A percentile compares a stretch with the other conserved stretches of the same genome.
phyloP scores from a whole-genome alignment of 2,797 vertebrate genomes.

The Hypotaenidia okinawae region DNA sequence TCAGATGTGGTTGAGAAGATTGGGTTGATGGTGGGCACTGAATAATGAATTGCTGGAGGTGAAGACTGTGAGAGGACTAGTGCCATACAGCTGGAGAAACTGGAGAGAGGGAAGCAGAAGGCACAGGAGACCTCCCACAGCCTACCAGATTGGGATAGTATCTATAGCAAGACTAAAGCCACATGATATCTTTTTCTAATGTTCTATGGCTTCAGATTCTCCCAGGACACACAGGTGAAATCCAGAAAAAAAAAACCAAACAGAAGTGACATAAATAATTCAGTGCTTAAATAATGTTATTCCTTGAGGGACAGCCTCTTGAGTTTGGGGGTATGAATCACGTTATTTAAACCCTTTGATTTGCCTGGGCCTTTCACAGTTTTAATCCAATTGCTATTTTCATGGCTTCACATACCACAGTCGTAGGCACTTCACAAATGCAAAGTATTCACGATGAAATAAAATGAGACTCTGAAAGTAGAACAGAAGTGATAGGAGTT shows the following conservation, averaged over 20 bases:
- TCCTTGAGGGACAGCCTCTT: not conserved
- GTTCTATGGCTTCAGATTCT: not conserved
- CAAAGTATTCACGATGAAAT: not conserved
- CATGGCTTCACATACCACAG: not conserved
- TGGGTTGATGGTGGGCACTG: not conserved
- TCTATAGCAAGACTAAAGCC: not conserved
- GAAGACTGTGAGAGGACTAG: not conserved
- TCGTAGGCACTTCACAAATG: not conserved
- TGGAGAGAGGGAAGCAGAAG: not conserved
- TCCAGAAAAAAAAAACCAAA: not conserved
- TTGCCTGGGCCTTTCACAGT: not conserved
- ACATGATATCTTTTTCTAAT: not conserved
- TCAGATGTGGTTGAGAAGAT: not conserved
- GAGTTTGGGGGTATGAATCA: not conserved
- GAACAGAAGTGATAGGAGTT: not conserved
- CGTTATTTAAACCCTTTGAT: not conserved
- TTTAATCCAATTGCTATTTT: conserved; percentile 6
- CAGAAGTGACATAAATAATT: not conserved
- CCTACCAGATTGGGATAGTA: not conserved
- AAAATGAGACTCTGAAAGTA: not conserved
- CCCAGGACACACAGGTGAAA: not conserved
- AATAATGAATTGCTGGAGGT: not conserved
- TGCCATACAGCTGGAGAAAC: not conserved
- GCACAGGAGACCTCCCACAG: not conserved
- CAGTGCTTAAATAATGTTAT: not conserved